phyloP scores from a whole-genome alignment of 92 coral and sea anemone genomes.

The Virgularia gustaviana region DNA sequence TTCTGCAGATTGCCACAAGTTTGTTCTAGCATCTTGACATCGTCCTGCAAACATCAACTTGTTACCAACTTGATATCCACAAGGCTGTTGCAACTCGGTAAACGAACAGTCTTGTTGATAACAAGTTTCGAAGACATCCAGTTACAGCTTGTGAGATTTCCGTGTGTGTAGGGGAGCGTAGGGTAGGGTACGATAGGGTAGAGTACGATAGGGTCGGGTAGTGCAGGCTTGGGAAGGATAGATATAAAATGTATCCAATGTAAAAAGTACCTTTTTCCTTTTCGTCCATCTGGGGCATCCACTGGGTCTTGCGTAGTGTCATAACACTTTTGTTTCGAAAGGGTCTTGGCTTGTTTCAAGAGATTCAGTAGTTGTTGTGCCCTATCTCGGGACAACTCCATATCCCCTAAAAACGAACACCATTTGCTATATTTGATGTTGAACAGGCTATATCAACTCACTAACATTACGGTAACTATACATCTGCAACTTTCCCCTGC shows the following conservation, averaged over 20 bases:
- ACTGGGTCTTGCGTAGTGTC: slow-evolving; percentile 49
- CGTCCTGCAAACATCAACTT: too few relatives aligned
- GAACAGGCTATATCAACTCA: too few relatives aligned
- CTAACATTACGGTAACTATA: too few relatives aligned
- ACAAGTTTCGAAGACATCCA: too few relatives aligned
- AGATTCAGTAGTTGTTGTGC: slow-evolving; percentile 68
- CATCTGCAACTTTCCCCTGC: too few relatives aligned
- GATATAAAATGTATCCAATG: not conserved
- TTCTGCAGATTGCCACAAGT: too few relatives aligned
- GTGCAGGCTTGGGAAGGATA: not conserved
- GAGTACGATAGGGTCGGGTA: not conserved
- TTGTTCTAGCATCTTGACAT: too few relatives aligned
- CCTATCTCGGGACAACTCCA: slow-evolving; percentile 67
- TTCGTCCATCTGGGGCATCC: not conserved
- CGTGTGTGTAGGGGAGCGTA: not conserved
- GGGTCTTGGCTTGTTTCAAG: slow-evolving; percentile 73
- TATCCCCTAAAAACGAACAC: slow-evolving; percentile 61
- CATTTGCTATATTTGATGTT: too few relatives aligned
- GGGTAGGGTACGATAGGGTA: not conserved
- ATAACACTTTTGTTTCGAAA: slow-evolving; percentile 81
- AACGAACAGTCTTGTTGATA: too few relatives aligned
- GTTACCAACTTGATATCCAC: too few relatives aligned
- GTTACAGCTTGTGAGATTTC: too few relatives aligned
- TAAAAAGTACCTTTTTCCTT: slow-evolving; percentile 13
- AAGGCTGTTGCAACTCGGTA: too few relatives aligned